Base-by-base conservation (phyloP, 2,797 vertebrate genomes). In the Sebastes taczanowskii region DNA sequence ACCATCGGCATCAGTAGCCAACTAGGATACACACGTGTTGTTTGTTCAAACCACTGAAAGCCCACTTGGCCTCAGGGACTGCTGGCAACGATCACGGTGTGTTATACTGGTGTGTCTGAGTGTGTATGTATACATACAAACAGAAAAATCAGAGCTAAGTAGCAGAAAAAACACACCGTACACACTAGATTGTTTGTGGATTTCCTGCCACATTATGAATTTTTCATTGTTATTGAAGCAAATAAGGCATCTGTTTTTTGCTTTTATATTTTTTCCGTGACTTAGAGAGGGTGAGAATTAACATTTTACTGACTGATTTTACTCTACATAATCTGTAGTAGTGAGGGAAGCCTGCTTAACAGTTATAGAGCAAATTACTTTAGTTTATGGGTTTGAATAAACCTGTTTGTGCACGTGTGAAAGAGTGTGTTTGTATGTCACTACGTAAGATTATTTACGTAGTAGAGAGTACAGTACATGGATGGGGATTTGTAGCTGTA, bases 41-140 rank as follows among this genome's bases (percentile, higher is more conserved):
- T 86, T 89, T 92, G 83, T 95, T 95, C 91, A 93, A 93, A 88
- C 82, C 89, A 84, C 82, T 88, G 92, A 93, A 91, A 94, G 88
- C 86, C 80, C 81, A 85, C 85, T 92, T 93, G 93, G 95, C 90
- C 93, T 93, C 85, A 68, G 30, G 90, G 84, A 91, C 85, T 75
- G 82, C 90, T 89, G 83, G 80, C 76, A 87, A 22, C 27, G 11
- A 56, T 63, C 11, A 14, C 53, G 6, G 46, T 55, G 29, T 86
- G 78, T 69, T 62, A 65, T 71, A 76, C 22, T 32, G 63, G 32
- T 79, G 74, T 63, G 55, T 77, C 42, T 83, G 63, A 58, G 59
- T 82, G 78, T 71, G 72, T 62, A 63, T 82, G 80, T 77, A 71
- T 83, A 64, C 68, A 70, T 71, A 35, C 76, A 88, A 81, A 85